Evolutionary conservation across 2,797 vertebrate species (phyloP).

Genomic region (Notolabrus celidotus): DNA sequence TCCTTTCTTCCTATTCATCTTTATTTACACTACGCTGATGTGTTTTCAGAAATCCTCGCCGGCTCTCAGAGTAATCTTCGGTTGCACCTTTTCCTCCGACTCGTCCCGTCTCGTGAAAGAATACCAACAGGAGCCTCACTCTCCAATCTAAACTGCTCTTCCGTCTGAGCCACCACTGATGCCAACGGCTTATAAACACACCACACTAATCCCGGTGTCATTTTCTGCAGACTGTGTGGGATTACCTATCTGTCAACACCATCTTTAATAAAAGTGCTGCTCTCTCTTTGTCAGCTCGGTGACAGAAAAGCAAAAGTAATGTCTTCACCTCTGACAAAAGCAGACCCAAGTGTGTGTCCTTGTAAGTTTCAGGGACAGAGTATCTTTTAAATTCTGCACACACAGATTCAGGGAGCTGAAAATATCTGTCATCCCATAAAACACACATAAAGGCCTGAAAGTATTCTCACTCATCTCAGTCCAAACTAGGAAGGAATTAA

Average conservation of each 20-base stretch:
- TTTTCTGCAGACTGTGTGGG: constrained; percentile 15
- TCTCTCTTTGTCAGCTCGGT: background rate
- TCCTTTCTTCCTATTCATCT: background rate
- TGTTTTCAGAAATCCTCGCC: background rate
- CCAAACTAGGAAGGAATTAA: background rate
- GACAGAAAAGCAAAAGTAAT: background rate
- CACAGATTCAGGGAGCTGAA: background rate
- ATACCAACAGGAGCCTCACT: background rate
- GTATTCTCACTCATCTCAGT: background rate
- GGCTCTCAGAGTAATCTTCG: background rate
- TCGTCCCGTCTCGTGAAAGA: background rate
- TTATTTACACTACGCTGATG: background rate
- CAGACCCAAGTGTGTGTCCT: background rate
- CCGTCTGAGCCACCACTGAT: constrained; percentile 16
- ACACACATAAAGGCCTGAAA: background rate
- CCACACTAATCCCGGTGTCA: constrained; percentile 21
- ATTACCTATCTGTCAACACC: constrained; percentile 19
- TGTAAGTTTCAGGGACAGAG: background rate
- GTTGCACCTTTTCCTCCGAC: background rate
- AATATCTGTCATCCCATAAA: background rate
- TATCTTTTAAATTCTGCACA: background rate
- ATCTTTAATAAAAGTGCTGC: constrained; percentile 17
- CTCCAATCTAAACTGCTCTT: constrained; percentile 1
- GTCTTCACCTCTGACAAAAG: background rate
- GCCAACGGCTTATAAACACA: background rate